These are phyloP conservation scores for Lycaon pictus DNA, from an alignment of 2,113 vertebrate species.

Conservation along the genomic window DNA sequence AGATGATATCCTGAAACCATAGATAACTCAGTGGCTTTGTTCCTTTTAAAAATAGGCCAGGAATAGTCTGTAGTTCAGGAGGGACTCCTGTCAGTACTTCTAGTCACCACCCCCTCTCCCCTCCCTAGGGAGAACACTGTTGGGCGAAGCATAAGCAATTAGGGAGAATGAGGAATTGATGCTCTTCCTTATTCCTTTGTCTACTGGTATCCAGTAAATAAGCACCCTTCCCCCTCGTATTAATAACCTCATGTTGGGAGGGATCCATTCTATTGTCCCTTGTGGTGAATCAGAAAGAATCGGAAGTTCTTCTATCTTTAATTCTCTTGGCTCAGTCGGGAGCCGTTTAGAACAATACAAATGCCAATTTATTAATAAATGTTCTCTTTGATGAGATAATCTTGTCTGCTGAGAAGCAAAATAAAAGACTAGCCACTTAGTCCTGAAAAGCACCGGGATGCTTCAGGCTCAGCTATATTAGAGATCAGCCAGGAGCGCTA, in stretches of 20 bases:
- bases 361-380: slow-evolving; percentile 32
- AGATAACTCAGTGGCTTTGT: background rate
- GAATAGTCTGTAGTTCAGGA: background rate
- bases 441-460: background rate
- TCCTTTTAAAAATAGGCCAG: background rate
- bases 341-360: slow-evolving; percentile 25
- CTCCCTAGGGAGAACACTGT: background rate
- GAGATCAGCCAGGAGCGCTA: slow-evolving; percentile 33
- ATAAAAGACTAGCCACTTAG: slow-evolving; percentile 13
- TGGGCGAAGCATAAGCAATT: background rate
- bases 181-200: background rate
- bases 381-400: slow-evolving; percentile 44
- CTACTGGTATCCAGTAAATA: background rate
- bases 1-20: background rate
- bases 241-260: background rate
- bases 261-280: background rate
- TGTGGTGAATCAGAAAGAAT: background rate
- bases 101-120: background rate
- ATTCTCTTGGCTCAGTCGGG: slow-evolving; percentile 14
- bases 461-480: slow-evolving; percentile 8
- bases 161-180: background rate
- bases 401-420: slow-evolving; percentile 45
- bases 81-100: background rate
- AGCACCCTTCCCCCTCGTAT: background rate
- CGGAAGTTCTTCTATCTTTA: slow-evolving; percentile 38